Percentiles rank a stretch among this genome's conserved stretches.
These are phyloP conservation scores for Lucifuga dentata DNA, from an alignment of 2,113 vertebrate genomes.

Conservation along the genomic window DNA sequence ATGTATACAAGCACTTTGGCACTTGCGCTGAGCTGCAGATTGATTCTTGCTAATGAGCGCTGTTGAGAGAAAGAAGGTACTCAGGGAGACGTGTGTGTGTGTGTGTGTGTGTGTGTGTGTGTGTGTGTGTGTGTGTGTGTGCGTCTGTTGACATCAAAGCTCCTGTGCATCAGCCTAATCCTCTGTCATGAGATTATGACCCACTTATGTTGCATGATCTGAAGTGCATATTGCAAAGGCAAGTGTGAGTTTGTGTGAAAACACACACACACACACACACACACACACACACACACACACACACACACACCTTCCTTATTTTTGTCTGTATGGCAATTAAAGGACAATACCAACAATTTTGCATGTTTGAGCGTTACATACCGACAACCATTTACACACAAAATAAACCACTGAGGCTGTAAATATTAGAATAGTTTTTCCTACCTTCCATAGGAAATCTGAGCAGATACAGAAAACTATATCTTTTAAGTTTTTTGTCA, in stretches of 20 bases:
- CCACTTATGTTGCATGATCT: conserved; percentile 22
- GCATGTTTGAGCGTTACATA: no score
- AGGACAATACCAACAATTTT: no score
- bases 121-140: neutral
- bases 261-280: no score
- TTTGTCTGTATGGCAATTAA: no score
- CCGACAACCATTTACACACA: no score
- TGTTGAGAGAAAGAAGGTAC: conserved; percentile 38
- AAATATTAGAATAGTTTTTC: no score
- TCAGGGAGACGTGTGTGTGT: conserved; percentile 7
- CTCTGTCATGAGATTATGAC: conserved; percentile 40
- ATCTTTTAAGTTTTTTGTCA: no score
- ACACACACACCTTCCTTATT: neutral
- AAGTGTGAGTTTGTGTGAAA: conserved; percentile 7
- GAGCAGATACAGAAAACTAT: no score
- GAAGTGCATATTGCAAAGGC: neutral
- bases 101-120: conserved; percentile 6
- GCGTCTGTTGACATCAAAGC: conserved; percentile 29
- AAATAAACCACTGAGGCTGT: no score
- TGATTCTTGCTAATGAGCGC: conserved; percentile 67
- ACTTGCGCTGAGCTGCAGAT: conserved; percentile 50
- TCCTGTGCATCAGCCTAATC: conserved; percentile 31
- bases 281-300: no score
- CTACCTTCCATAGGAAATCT: no score
- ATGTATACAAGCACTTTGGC: conserved; percentile 51